phyloP scores from a whole-genome alignment of 1,140 invertebrate species.

The Copidosoma floridanum region DNA sequence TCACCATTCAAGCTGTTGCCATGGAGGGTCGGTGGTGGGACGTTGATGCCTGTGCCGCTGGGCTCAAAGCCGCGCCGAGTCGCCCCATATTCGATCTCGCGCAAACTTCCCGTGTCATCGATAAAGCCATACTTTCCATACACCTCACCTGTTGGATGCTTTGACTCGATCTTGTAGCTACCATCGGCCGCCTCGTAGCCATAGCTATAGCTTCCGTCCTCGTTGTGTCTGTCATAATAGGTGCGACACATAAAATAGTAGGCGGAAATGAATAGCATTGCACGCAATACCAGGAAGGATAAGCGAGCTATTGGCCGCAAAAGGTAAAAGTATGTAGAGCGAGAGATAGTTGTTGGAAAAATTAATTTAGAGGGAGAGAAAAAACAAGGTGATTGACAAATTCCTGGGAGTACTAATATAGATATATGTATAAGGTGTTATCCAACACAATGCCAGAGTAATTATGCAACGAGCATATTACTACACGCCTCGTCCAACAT shows the following conservation, averaged over 20 bases:
- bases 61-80: conserved; percentile 73
- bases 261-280: neutral
- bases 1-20: conserved; percentile 48
- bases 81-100: conserved; percentile 78
- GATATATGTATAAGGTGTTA: too few relatives aligned
- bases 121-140: conserved; percentile 82
- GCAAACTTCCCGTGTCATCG: conserved; percentile 70
- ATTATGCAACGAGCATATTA: too few relatives aligned
- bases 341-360: too few relatives aligned
- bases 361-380: too few relatives aligned
- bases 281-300: too few relatives aligned
- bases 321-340: too few relatives aligned
- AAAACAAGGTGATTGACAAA: too few relatives aligned
- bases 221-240: conserved; percentile 66
- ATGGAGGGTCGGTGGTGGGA: conserved; percentile 66
- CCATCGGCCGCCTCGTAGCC: conserved; percentile 88
- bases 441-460: too few relatives aligned
- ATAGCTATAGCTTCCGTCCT: conserved; percentile 82
- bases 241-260: too few relatives aligned
- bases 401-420: too few relatives aligned
- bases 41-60: conserved; percentile 73
- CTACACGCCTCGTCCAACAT: too few relatives aligned
- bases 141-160: conserved; percentile 77
- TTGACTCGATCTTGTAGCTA: conserved; percentile 90
- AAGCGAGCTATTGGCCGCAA: too few relatives aligned